Evolutionary conservation across 1,140 invertebrate genomes (phyloP).

Genomic region (Drosophila nebulosa): DNA sequence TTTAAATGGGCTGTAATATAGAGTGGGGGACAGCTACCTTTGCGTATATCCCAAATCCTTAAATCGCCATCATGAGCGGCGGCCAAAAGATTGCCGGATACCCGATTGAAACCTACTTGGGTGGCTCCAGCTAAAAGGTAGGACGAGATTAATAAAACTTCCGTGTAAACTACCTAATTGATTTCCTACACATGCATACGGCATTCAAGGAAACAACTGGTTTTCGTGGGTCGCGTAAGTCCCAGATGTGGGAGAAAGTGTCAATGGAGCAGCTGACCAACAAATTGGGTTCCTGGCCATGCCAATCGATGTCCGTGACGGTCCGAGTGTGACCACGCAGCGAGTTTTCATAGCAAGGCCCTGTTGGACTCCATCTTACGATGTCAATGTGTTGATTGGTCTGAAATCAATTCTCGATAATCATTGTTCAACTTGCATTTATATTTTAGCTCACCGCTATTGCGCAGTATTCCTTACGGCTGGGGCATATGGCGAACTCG

Average conservation of each 20-base stretch:
- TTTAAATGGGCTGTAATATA: constrained; percentile 96
- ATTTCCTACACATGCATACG: constrained; percentile 82
- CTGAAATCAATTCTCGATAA: constrained; percentile 81
- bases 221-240: constrained; percentile 91
- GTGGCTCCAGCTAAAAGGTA: constrained; percentile 89
- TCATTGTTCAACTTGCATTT: no score
- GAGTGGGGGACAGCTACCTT: constrained; percentile 91
- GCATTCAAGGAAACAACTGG: constrained; percentile 91
- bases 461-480: constrained; percentile 91
- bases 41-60: constrained; percentile 96
- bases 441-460: constrained; percentile 88
- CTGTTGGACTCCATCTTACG: constrained; percentile 86
- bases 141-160: neutral
- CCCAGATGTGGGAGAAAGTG: constrained; percentile 96
- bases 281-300: constrained; percentile 92
- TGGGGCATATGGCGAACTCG: constrained; percentile 93
- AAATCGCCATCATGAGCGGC: constrained; percentile 97
- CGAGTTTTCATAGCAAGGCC: constrained; percentile 87
- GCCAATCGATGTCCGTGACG: constrained; percentile 96
- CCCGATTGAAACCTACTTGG: constrained; percentile 96
- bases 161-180: neutral
- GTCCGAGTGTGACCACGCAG: constrained; percentile 92
- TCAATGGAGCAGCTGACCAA: constrained; percentile 96
- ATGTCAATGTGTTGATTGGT: constrained; percentile 93
- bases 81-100: constrained; percentile 91